These are phyloP conservation scores for Orius insidiosus DNA, from an alignment of 1,140 invertebrate genomes.

Conservation along the genomic window DNA sequence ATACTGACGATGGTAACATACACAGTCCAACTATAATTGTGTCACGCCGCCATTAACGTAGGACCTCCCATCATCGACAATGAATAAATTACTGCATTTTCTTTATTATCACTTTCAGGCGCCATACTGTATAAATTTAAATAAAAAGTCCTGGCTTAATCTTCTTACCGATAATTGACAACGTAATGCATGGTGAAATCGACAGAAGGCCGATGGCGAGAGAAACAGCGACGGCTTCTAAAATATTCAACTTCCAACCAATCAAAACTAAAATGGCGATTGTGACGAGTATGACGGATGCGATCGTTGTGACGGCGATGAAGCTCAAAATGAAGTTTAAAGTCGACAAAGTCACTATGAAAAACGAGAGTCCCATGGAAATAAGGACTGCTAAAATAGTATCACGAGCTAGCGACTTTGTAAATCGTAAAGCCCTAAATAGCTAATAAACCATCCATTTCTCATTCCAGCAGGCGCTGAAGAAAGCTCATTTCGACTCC, in stretches of 20 bases:
- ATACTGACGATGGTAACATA: constrained; percentile 70
- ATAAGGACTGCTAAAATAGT: constrained; percentile 67
- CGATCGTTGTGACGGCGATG: constrained; percentile 72
- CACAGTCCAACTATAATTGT: constrained; percentile 77
- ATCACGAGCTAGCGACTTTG: constrained; percentile 68
- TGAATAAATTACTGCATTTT: constrained; percentile 39
- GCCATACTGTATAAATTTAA: constrained; percentile 16
- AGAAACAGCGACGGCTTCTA: constrained; percentile 88
- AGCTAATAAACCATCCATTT: constrained; percentile 82
- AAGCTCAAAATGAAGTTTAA: constrained; percentile 71
- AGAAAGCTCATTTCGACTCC: constrained; percentile 53
- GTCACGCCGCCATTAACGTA: constrained; percentile 81
- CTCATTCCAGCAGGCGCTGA: constrained; percentile 59
- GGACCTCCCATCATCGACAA: constrained; percentile 68
- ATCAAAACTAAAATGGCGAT: constrained; percentile 68
- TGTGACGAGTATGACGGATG: constrained; percentile 69
- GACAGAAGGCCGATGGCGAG: constrained; percentile 92
- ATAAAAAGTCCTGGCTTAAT: too few species aligned
- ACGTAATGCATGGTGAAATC: constrained; percentile 93
- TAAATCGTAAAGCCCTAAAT: constrained; percentile 80
- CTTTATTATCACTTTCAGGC: constrained; percentile 22
- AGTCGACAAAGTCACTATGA: constrained; percentile 66
- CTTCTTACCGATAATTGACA: constrained; percentile 61
- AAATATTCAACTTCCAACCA: constrained; percentile 89
- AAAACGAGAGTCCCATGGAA: constrained; percentile 60